phyloP scores from a whole-genome alignment of 2,113 vertebrate species.

The Spilogale gracilis region DNA sequence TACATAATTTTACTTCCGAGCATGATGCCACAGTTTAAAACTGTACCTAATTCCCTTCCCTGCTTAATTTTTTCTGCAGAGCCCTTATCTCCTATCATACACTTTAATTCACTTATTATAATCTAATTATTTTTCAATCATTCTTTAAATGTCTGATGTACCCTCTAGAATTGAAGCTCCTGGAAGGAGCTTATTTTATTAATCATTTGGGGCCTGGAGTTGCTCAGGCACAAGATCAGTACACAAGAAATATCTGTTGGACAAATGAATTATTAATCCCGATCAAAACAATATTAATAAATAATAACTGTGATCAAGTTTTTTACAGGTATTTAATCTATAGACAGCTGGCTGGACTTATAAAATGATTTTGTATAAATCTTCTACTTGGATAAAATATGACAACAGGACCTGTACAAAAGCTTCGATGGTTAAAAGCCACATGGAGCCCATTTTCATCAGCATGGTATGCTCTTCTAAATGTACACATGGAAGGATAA shows the following conservation, averaged over 20 bases:
- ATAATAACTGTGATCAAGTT: not conserved
- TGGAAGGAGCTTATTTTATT: constrained; percentile 1
- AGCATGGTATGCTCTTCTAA: not conserved
- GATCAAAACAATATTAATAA: not conserved
- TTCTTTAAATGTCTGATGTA: not conserved
- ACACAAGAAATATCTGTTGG: not conserved
- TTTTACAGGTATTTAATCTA: not conserved
- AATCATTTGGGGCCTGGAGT: not conserved
- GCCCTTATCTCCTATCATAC: not conserved
- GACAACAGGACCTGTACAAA: not conserved
- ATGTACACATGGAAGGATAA: not conserved
- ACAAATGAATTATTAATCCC: not conserved
- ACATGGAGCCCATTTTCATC: not conserved
- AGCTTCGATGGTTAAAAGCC: not conserved
- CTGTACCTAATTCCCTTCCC: not conserved
- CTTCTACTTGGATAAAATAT: constrained; percentile 49
- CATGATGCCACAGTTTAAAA: constrained; percentile 8
- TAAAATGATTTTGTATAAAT: constrained; percentile 13
- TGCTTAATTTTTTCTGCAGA: constrained; percentile 35
- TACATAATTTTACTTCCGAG: not conserved
- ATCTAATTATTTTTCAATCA: not conserved
- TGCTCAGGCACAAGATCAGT: not conserved
- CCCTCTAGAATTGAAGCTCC: not conserved
- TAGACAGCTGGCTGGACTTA: not conserved
- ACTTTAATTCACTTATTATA: not conserved